phyloP scores from a whole-genome alignment of 1,140 invertebrate genomes.

The Cylas formicarius region DNA sequence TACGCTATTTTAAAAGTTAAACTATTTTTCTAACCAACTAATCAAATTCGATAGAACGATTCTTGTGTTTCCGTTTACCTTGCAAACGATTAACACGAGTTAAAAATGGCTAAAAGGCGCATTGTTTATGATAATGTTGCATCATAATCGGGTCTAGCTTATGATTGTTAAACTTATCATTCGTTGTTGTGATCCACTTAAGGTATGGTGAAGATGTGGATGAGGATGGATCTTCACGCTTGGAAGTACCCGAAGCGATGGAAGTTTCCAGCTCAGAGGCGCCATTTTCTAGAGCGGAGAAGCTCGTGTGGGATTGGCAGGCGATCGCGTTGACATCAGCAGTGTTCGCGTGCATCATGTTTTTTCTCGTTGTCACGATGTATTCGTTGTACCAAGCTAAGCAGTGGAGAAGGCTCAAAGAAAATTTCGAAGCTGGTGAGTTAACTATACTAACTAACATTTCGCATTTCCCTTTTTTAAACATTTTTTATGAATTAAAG shows the following conservation, averaged over 20 bases:
- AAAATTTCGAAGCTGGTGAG: slow-evolving; percentile 43
- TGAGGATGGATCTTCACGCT: not conserved
- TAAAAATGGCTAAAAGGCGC: too few species aligned
- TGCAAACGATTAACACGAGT: too few species aligned
- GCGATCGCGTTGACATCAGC: slow-evolving; percentile 52
- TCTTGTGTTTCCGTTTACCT: too few species aligned
- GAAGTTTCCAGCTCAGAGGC: slow-evolving; percentile 32
- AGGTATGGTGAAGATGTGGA: slow-evolving; percentile 15
- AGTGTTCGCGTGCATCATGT: slow-evolving; percentile 54
- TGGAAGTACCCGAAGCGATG: slow-evolving; percentile 12
- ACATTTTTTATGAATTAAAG: too few species aligned
- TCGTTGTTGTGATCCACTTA: too few species aligned
- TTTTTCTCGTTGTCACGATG: slow-evolving; percentile 55
- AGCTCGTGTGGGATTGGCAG: slow-evolving; percentile 53
- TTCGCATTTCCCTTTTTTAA: too few species aligned
- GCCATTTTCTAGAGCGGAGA: slow-evolving; percentile 39
- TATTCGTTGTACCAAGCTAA: slow-evolving; percentile 56
- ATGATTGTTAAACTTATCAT: too few species aligned
- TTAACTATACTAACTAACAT: slow-evolving; percentile 5
- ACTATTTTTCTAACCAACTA: too few species aligned
- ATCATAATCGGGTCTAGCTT: too few species aligned
- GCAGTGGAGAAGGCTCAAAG: slow-evolving; percentile 48
- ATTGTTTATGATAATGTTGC: too few species aligned
- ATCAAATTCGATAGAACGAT: too few species aligned
- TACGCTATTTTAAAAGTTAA: too few species aligned